phyloP scores from a whole-genome alignment of 2,797 vertebrate genomes.

The Mus minutoides region DNA sequence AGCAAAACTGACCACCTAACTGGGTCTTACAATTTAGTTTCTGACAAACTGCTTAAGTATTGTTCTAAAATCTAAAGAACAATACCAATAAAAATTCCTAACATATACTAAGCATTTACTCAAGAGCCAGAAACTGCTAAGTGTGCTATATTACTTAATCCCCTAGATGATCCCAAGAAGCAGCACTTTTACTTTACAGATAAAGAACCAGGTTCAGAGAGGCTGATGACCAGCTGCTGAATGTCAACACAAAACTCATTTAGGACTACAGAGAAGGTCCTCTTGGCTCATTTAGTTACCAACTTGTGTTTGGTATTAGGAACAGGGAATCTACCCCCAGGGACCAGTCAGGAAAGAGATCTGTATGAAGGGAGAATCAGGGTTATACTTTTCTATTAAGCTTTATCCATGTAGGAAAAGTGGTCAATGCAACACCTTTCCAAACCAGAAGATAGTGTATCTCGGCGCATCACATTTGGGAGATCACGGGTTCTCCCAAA shows the following conservation, averaged over 20 bases:
- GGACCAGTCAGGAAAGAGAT: slow-evolving; percentile 19
- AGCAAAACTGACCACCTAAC: slow-evolving; percentile 63
- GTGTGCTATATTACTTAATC: slow-evolving; percentile 31
- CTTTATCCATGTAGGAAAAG: not conserved
- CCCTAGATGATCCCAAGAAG: slow-evolving; percentile 37
- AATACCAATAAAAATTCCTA: slow-evolving; percentile 62
- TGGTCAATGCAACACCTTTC: not conserved
- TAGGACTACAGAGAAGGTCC: not conserved
- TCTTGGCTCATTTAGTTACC: not conserved
- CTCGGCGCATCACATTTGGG: not conserved
- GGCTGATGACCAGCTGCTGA: not conserved
- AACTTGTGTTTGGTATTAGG: not conserved
- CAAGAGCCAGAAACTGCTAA: slow-evolving; percentile 59
- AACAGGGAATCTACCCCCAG: not conserved
- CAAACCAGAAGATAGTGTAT: not conserved
- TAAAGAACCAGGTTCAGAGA: slow-evolving; percentile 29
- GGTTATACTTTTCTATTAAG: not conserved
- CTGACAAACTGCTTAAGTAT: slow-evolving; percentile 45
- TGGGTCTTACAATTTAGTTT: slow-evolving; percentile 49
- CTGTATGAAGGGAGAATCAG: not conserved
- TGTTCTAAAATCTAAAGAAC: slow-evolving; percentile 50
- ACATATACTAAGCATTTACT: slow-evolving; percentile 60
- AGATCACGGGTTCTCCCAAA: not conserved
- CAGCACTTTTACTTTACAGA: slow-evolving; percentile 41
- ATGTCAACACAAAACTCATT: not conserved